Evolutionary conservation across 2,888 invertebrate genomes (phyloP).

Genomic region (Bunonema sp.): DNA sequence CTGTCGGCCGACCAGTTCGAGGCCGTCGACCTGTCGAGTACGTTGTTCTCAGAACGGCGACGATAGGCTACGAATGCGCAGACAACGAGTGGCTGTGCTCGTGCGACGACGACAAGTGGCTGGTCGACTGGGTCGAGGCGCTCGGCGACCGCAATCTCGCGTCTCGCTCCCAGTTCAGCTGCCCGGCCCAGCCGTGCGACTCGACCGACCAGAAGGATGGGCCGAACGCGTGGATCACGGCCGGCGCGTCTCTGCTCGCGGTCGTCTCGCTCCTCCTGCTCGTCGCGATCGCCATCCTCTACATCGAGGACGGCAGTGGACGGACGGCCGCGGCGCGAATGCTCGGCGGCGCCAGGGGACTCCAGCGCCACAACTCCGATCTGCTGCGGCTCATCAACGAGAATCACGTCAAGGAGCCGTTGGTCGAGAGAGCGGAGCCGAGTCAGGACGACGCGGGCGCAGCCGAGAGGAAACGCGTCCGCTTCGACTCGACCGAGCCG

Average conservation of each 20-base stretch:
- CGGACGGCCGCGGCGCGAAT: too few species aligned
- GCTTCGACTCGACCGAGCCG: too few species aligned
- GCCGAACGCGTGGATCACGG: constrained; percentile 35
- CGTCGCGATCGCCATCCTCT: constrained; percentile 27
- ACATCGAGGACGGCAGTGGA: constrained; percentile 22
- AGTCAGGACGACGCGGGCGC: neutral
- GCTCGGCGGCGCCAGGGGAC: too few species aligned
- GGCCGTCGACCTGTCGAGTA: constrained; percentile 34
- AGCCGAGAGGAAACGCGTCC: constrained; percentile 6
- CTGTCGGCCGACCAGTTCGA: constrained; percentile 17
- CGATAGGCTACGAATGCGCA: too few species aligned
- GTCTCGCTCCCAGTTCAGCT: constrained; percentile 8
- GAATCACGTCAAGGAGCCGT: constrained; percentile 7
- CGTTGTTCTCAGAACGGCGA: too few species aligned
- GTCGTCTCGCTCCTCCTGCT: constrained; percentile 27
- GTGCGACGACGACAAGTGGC: constrained; percentile 36
- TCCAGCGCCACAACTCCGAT: constrained; percentile 11
- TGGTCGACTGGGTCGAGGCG: constrained; percentile 26
- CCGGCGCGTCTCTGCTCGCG: constrained; percentile 31
- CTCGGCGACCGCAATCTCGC: constrained; percentile 22
- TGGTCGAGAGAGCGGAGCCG: constrained; percentile 3
- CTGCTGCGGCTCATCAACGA: constrained; percentile 15
- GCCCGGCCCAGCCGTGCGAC: constrained; percentile 14
- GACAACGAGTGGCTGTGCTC: constrained; percentile 36
- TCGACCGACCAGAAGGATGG: neutral